phyloP scores from a whole-genome alignment of 92 coral and sea anemone genomes.

The Phenganax stokvisi region DNA sequence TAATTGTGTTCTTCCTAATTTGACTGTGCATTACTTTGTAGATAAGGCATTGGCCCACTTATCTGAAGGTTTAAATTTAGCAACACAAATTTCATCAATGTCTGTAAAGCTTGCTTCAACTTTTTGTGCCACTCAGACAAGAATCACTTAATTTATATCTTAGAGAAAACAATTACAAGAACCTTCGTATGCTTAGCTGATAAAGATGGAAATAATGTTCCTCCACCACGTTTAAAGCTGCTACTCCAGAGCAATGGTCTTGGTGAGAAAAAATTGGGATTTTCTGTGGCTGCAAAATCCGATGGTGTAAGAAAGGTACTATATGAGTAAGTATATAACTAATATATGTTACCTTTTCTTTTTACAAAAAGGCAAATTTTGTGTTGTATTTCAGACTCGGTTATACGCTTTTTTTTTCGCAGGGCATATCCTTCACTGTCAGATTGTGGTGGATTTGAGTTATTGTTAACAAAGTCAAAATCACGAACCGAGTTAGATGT shows the following conservation, averaged over 20 bases:
- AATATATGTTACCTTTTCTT: not conserved
- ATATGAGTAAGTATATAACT: conserved; percentile 16
- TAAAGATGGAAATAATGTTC: conserved; percentile 23
- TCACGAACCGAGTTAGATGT: conserved; percentile 46
- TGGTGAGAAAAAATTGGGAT: conserved; percentile 25
- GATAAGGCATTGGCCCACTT: too few species aligned
- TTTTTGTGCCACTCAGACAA: too few species aligned
- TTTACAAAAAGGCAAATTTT: not conserved
- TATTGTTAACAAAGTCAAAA: conserved; percentile 38
- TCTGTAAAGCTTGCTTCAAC: too few species aligned
- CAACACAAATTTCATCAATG: too few species aligned
- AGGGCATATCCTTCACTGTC: conserved; percentile 50
- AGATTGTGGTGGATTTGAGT: conserved; percentile 54
- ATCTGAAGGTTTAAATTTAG: too few species aligned
- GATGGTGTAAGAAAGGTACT: conserved; percentile 26
- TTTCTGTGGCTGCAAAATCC: conserved; percentile 28
- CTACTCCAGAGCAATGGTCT: conserved; percentile 19
- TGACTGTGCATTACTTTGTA: too few species aligned
- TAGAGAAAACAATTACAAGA: conserved; percentile 13
- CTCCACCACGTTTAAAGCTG: not conserved
- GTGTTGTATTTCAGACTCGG: not conserved
- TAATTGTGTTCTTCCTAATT: too few species aligned
- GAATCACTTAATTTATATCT: too few species aligned
- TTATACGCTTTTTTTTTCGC: not conserved
- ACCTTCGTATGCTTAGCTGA: conserved; percentile 31